Conservation (phyloP, 2,113 vertebrate genomes). For the Elephas maximus region DNA sequence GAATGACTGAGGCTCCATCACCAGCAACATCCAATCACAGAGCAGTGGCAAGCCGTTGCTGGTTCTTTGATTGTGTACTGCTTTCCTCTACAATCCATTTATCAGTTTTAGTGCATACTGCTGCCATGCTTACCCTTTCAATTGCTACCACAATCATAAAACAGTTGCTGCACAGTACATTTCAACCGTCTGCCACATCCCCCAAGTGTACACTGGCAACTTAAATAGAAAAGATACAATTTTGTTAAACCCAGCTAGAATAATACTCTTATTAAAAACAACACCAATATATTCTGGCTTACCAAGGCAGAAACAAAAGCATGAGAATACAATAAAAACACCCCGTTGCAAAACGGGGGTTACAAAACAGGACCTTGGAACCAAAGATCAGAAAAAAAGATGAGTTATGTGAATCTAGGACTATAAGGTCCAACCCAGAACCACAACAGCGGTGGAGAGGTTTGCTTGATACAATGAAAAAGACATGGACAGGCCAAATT, state of each 20-base stretch:
- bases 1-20: conserved; percentile 24
- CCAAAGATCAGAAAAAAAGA: background rate
- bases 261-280: conserved; percentile 56
- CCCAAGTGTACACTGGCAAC: conserved; percentile 37
- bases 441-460: background rate
- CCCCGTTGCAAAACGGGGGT: background rate
- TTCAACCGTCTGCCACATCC: conserved; percentile 19
- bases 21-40: conserved; percentile 69
- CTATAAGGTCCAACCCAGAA: background rate
- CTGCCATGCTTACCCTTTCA: conserved; percentile 63
- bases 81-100: conserved; percentile 56
- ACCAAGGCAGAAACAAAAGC: conserved; percentile 7
- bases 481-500: background rate
- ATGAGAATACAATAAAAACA: background rate
- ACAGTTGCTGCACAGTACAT: background rate
- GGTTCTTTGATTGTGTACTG: conserved; percentile 23
- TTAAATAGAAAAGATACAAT: conserved; percentile 68
- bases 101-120: conserved; percentile 13
- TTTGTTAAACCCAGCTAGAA: conserved; percentile 43
- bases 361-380: background rate
- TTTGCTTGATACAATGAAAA: conserved; percentile 1
- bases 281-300: background rate
- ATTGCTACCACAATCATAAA: conserved; percentile 55
- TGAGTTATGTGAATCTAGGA: background rate
- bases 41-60: background rate